A percentile compares a stretch with the other conserved stretches of the same genome.
These are phyloP conservation scores for Dicrostonyx torquatus DNA, from an alignment of 2,797 vertebrate species.

Conservation along the genomic window DNA sequence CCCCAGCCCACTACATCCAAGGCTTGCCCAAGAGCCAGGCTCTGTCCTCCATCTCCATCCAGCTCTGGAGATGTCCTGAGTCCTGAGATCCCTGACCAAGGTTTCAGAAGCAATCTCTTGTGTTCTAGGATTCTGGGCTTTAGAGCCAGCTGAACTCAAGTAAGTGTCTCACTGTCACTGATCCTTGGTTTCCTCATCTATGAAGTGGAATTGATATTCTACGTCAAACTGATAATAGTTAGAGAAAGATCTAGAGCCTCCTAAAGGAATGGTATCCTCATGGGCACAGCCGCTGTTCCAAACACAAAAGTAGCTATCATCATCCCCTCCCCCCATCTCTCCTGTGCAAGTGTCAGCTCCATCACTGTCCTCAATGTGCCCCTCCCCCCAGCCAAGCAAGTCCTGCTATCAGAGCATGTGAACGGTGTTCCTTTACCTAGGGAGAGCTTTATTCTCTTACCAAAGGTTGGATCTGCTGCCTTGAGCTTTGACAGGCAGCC, in stretches of 20 bases:
- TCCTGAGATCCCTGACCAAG: not conserved
- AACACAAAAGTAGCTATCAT: accelerated
- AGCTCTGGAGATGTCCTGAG: not conserved
- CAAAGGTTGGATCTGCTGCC: slow-evolving; percentile 93
- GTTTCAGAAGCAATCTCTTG: not conserved
- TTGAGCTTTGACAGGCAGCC: slow-evolving; percentile 90
- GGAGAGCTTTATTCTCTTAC: slow-evolving; percentile 84
- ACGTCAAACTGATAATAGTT: accelerated
- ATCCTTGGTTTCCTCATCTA: not conserved
- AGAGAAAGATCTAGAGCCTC: not conserved
- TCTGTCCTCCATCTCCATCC: not conserved
- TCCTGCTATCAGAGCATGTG: not conserved
- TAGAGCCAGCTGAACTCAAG: not conserved
- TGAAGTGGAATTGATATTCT: not conserved
- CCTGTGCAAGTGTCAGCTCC: accelerated
- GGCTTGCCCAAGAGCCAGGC: not conserved
- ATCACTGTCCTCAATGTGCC: not conserved
- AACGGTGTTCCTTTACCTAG: accelerated
- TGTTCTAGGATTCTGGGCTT: not conserved
- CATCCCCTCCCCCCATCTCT: not conserved
- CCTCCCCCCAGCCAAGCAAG: not conserved
- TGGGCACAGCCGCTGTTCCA: not conserved
- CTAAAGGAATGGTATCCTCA: not conserved
- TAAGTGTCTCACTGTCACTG: not conserved
- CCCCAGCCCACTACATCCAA: accelerated